Conservation (phyloP, 2,888 invertebrate genomes). For the Cetonia aurata region DNA sequence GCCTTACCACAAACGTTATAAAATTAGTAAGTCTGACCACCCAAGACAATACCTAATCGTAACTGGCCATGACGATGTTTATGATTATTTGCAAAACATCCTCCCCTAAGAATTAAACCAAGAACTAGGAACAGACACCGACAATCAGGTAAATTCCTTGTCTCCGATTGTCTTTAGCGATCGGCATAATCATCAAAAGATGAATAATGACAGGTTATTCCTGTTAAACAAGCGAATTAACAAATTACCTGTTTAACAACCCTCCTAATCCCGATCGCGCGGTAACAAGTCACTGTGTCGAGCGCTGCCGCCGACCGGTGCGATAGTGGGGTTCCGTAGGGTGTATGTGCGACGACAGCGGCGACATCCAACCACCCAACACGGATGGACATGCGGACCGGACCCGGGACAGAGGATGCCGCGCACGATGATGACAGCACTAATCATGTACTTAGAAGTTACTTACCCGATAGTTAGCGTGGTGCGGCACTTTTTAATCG, state of each 20-base stretch:
- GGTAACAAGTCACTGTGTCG: conserved; percentile 40
- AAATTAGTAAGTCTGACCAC: neutral
- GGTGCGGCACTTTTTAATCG: conserved; percentile 32
- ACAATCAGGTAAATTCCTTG: conserved; percentile 22
- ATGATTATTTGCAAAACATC: conserved; percentile 14
- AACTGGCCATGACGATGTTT: conserved; percentile 9
- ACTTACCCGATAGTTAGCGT: conserved; percentile 53
- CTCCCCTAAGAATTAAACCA: neutral
- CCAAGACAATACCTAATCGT: neutral
- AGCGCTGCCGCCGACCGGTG: neutral
- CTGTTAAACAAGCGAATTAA: conserved; percentile 51
- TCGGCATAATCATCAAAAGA: conserved; percentile 41
- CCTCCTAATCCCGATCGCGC: conserved; percentile 50
- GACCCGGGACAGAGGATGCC: conserved; percentile 45
- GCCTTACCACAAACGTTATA: too few species aligned
- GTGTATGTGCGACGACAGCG: conserved; percentile 24
- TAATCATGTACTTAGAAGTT: conserved; percentile 48
- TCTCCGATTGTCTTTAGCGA: conserved; percentile 22
- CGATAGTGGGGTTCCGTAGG: neutral
- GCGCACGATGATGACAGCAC: conserved; percentile 51
- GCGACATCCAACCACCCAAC: conserved; percentile 50
- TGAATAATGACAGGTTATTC: conserved; percentile 47
- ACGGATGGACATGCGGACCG: conserved; percentile 48
- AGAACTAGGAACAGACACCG: conserved; percentile 11
- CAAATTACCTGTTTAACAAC: conserved; percentile 51